Percentiles rank a stretch among this genome's conserved stretches.
Conservation (phyloP, 2,113 vertebrate genomes). For the Triplophysa siluroides region DNA sequence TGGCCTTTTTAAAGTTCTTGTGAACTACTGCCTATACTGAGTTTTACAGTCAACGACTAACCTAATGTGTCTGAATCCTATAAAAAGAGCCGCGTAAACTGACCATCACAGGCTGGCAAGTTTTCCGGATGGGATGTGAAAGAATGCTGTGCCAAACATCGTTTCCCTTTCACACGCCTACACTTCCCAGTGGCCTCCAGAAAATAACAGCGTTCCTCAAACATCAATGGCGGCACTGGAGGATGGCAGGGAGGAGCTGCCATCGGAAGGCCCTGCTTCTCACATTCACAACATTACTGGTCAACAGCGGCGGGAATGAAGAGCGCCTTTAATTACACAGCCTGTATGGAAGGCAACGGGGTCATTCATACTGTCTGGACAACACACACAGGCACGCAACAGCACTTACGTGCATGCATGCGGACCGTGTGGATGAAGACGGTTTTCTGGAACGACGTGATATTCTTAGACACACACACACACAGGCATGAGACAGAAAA, state of each 20-base stretch:
- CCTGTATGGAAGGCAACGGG: background rate
- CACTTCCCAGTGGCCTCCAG: constrained; percentile 45
- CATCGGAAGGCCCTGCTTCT: background rate
- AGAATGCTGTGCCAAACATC: constrained; percentile 21
- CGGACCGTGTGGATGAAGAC: background rate
- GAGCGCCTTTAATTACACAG: constrained; percentile 39
- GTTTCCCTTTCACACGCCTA: constrained; percentile 41
- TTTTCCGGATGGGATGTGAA: constrained; percentile 28
- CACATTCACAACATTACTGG: constrained; percentile 26
- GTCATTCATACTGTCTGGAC: constrained; percentile 29
- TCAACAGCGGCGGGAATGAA: constrained; percentile 13
- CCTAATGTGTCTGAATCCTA: constrained; percentile 4
- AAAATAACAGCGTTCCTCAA: constrained; percentile 44
- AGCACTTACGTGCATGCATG: constrained; percentile 21
- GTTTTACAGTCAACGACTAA: constrained; percentile 13
- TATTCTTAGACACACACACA: constrained; percentile 2
- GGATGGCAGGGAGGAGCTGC: constrained; percentile 13
- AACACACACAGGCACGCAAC: background rate
- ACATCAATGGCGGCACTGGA: constrained; percentile 29
- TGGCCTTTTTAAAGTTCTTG: background rate
- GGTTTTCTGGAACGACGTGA: constrained; percentile 14
- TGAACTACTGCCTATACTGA: background rate
- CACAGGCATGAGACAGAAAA: constrained; percentile 21
- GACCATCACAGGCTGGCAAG: constrained; percentile 21
- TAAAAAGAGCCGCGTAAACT: background rate